phyloP scores from a whole-genome alignment of 1,140 invertebrate species.

The Maniola jurtina region DNA sequence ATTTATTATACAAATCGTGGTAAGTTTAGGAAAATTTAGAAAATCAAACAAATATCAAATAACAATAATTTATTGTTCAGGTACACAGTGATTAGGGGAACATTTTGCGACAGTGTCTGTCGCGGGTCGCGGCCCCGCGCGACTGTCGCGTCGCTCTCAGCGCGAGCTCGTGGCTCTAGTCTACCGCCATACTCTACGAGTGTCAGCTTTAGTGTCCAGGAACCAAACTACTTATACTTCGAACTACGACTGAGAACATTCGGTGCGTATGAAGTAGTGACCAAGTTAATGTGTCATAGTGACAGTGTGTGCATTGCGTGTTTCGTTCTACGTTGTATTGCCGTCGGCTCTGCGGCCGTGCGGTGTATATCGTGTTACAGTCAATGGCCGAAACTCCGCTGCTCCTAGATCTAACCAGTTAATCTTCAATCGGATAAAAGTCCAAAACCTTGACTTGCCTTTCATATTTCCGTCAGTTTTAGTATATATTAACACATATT shows the following conservation, averaged over 20 bases:
- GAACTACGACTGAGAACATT: too few relatives aligned
- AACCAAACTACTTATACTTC: too few relatives aligned
- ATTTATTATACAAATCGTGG: neutral
- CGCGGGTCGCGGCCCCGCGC: neutral
- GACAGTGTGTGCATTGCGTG: neutral
- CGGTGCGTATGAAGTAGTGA: neutral
- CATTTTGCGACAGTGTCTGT: neutral
- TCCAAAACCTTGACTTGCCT: too few relatives aligned
- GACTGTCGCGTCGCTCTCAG: neutral
- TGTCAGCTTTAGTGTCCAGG: neutral
- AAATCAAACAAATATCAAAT: slow-evolving; percentile 27
- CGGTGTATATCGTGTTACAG: too few relatives aligned
- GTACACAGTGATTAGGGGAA: slow-evolving; percentile 22
- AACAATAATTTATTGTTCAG: slow-evolving; percentile 37
- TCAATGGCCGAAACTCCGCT: too few relatives aligned
- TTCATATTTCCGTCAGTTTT: too few relatives aligned
- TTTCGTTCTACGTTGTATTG: neutral
- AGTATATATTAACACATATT: too few relatives aligned
- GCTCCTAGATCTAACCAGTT: too few relatives aligned
- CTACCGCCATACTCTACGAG: neutral
- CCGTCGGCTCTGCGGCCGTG: too few relatives aligned
- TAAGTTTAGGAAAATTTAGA: neutral
- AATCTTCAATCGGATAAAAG: too few relatives aligned
- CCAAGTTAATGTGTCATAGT: neutral
- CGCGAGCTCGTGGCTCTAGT: neutral